Conservation (phyloP, 2,113 vertebrate species). For the Syngnathus floridae region DNA sequence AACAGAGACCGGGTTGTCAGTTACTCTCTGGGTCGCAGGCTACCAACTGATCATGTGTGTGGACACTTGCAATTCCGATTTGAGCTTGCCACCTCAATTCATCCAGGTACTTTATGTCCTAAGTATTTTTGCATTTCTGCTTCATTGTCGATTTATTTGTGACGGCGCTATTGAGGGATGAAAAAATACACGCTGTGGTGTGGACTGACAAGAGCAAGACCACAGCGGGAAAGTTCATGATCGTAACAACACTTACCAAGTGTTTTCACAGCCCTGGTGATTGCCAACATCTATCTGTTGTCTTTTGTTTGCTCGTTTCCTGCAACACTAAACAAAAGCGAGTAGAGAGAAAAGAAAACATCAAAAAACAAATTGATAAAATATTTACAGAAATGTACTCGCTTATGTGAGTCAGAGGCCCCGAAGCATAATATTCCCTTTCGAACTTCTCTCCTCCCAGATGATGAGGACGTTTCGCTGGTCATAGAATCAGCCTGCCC, state of each 20-base stretch:
- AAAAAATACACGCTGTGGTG: neutral
- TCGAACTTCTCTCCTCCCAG: slow-evolving; percentile 51
- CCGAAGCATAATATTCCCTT: too few relatives aligned
- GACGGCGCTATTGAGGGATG: neutral
- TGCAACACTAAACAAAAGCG: neutral
- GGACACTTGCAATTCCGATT: slow-evolving; percentile 97
- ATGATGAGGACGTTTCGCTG: slow-evolving; percentile 90
- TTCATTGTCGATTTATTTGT: neutral
- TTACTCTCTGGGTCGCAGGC: slow-evolving; percentile 87
- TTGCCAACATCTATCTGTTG: neutral
- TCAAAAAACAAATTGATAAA: neutral
- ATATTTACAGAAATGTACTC: too few relatives aligned
- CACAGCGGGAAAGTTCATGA: neutral
- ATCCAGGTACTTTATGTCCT: slow-evolving; percentile 74
- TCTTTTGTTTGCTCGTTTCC: neutral
- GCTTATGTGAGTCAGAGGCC: too few relatives aligned
- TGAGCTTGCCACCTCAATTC: slow-evolving; percentile 92
- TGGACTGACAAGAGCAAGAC: neutral
- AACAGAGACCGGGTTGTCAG: slow-evolving; percentile 90
- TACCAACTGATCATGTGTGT: slow-evolving; percentile 96
- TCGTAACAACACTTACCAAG: neutral
- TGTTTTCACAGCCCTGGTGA: neutral
- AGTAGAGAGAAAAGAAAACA: neutral
- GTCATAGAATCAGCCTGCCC: slow-evolving; percentile 75
- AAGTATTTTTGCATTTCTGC: neutral